phyloP scores from a whole-genome alignment of 2,888 invertebrate genomes.

The Caenorhabditis macrosperma region DNA sequence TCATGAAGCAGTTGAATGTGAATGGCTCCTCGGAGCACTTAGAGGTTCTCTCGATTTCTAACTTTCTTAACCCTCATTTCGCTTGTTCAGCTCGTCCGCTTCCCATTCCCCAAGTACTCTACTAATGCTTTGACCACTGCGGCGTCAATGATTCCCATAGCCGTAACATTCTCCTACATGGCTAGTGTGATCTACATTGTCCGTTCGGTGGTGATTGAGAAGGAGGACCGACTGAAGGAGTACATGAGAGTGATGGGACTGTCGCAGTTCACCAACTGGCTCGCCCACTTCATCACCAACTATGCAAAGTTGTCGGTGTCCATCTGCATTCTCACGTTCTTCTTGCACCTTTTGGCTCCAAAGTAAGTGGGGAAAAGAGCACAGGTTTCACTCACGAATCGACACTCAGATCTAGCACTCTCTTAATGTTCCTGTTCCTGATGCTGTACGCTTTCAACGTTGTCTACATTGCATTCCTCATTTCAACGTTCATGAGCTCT shows the following conservation, averaged over 20 bases:
- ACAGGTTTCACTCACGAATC: background rate
- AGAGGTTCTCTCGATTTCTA: too few species aligned
- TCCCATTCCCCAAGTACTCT: constrained; percentile 73
- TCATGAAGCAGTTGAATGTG: too few species aligned
- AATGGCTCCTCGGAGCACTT: too few species aligned
- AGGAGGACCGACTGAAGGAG: constrained; percentile 88
- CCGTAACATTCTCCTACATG: constrained; percentile 88
- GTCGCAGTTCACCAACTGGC: constrained; percentile 89
- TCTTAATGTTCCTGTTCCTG: constrained; percentile 73
- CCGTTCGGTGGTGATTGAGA: constrained; percentile 87
- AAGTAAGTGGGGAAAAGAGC: constrained; percentile 57
- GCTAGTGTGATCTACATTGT: constrained; percentile 89
- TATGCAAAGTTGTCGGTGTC: constrained; percentile 72
- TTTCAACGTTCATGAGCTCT: constrained; percentile 76
- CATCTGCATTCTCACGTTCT: constrained; percentile 60
- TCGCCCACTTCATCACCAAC: constrained; percentile 87
- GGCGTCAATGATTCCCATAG: constrained; percentile 84
- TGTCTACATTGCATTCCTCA: constrained; percentile 72
- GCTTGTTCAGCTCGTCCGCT: constrained; percentile 52
- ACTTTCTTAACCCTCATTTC: too few species aligned
- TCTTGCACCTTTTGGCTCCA: constrained; percentile 54
- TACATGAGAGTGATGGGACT: constrained; percentile 94
- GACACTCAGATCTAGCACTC: constrained; percentile 63
- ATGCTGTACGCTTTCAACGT: constrained; percentile 72
- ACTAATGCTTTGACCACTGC: constrained; percentile 73